Percentiles rank a stretch among this genome's conserved stretches.
Conservation (phyloP, 2,113 vertebrate species). For the Muntiacus reevesi region DNA sequence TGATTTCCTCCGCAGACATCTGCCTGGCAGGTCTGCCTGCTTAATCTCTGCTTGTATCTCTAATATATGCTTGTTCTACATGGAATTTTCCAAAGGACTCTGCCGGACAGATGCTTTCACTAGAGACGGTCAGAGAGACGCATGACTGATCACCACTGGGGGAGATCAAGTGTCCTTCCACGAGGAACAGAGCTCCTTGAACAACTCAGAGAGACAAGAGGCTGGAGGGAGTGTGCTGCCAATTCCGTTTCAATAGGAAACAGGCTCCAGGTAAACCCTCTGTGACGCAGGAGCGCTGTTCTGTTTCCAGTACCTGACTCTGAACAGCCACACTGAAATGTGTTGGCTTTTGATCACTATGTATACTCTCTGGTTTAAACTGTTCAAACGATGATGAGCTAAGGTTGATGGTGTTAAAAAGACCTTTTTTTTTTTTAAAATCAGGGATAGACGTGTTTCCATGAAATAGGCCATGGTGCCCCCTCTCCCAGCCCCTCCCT, state of each 20-base stretch:
- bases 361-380: not conserved
- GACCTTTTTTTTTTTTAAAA: not conserved
- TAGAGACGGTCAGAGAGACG: not conserved
- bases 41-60: slow-evolving; percentile 66
- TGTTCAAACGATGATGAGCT: not conserved
- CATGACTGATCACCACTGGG: slow-evolving; percentile 29
- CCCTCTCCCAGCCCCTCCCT: not conserved
- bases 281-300: not conserved
- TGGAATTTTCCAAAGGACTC: slow-evolving; percentile 77
- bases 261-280: not conserved
- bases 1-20: not conserved
- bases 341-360: not conserved
- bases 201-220: slow-evolving; percentile 18
- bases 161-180: slow-evolving; percentile 58
- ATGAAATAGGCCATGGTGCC: slow-evolving; percentile 3
- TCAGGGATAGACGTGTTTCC: not conserved
- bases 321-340: not conserved
- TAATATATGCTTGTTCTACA: slow-evolving; percentile 33
- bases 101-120: slow-evolving; percentile 65
- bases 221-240: not conserved
- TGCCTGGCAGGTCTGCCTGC: not conserved
- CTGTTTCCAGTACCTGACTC: not conserved
- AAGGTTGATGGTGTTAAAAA: not conserved
- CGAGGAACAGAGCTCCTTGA: not conserved
- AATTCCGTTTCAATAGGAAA: not conserved